Conservation (phyloP, 2,888 invertebrate genomes). For the Apoda limacodes region DNA sequence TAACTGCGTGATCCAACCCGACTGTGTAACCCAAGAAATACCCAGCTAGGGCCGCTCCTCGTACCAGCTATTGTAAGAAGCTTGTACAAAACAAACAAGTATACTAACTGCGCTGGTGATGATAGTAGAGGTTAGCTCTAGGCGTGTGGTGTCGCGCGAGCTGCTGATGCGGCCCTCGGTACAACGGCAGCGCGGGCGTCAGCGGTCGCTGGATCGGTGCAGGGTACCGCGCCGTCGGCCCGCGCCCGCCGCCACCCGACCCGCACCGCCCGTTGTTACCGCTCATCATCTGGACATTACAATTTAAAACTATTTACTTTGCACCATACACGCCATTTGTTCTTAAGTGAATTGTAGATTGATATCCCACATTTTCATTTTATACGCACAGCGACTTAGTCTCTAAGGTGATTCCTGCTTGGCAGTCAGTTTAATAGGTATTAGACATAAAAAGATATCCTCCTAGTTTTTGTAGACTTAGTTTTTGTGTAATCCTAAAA, state of each 20-base stretch:
- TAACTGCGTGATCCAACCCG: too few species aligned
- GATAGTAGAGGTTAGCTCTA: constrained; percentile 50
- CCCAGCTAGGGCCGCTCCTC: too few species aligned
- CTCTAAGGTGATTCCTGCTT: too few species aligned
- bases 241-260: constrained; percentile 31
- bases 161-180: constrained; percentile 33
- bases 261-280: constrained; percentile 37
- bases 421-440: too few species aligned
- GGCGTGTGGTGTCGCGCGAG: constrained; percentile 36
- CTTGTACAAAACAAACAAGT: constrained; percentile 2
- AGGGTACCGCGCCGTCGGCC: constrained; percentile 58
- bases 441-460: too few species aligned
- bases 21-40: too few species aligned
- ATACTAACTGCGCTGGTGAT: constrained; percentile 60
- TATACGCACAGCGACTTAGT: too few species aligned
- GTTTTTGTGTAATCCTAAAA: too few species aligned
- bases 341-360: too few species aligned
- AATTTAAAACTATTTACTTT: not conserved
- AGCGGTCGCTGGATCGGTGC: constrained; percentile 69
- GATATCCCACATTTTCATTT: too few species aligned
- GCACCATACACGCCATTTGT: not conserved
- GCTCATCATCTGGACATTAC: constrained; percentile 39
- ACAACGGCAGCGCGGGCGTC: constrained; percentile 48
- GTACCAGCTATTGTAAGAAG: not conserved
- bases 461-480: too few species aligned